These are phyloP conservation scores for Stenodema calcarata DNA, from an alignment of 2,888 invertebrate genomes.

Conservation along the genomic window DNA sequence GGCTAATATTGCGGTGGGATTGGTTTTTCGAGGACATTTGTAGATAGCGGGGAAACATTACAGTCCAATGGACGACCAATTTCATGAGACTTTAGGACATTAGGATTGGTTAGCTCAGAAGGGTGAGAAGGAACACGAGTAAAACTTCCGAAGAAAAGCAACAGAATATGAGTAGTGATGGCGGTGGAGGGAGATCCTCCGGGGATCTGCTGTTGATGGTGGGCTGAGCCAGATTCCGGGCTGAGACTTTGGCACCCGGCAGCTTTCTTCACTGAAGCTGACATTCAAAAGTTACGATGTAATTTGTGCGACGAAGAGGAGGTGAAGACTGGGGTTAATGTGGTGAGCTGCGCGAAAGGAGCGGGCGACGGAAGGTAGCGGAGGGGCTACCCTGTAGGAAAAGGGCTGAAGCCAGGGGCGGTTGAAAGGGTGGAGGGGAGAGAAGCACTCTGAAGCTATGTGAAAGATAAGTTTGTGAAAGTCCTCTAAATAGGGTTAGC, in stretches of 20 bases:
- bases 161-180: neutral
- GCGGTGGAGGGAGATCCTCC: neutral
- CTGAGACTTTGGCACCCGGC: neutral
- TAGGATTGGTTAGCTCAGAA: no score
- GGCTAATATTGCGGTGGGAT: no score
- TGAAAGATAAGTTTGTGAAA: neutral
- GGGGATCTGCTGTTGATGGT: neutral
- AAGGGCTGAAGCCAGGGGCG: neutral
- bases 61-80: no score
- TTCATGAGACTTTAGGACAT: no score
- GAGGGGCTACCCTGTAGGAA: neutral
- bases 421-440: neutral
- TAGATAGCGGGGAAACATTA: no score
- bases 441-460: neutral
- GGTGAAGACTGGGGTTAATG: neutral
- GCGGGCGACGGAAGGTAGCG: neutral
- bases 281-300: neutral
- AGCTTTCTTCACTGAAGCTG: neutral
- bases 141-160: neutral
- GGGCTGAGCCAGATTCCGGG: neutral
- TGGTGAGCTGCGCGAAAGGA: neutral
- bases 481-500: neutral
- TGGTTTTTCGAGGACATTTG: no score
- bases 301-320: neutral
- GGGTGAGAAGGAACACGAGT: no score